Percentiles rank a stretch among this genome's conserved stretches.
phyloP scores from a whole-genome alignment of 2,888 invertebrate genomes.

The Leptinotarsa tumamoca region DNA sequence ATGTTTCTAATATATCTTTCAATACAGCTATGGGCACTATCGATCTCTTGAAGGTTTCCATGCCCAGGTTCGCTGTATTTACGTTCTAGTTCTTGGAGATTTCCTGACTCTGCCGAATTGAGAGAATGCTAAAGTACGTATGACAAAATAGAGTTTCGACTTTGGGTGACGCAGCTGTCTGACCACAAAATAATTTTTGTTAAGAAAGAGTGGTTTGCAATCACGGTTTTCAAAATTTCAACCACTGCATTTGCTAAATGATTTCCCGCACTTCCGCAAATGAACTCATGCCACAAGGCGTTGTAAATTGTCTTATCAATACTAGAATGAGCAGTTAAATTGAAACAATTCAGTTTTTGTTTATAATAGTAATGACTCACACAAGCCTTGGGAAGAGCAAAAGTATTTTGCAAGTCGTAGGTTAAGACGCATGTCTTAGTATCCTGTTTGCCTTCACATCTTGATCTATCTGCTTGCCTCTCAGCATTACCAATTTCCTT shows the following conservation, averaged over 20 bases:
- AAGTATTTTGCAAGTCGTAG: constrained; percentile 33
- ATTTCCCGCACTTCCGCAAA: constrained; percentile 23
- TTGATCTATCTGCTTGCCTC: constrained; percentile 2
- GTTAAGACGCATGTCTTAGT: constrained; percentile 9
- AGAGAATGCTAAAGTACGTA: neutral
- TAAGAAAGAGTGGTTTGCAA: constrained; percentile 10
- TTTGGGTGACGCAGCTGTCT: constrained; percentile 21
- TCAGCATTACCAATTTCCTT: constrained; percentile 15
- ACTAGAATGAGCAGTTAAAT: constrained; percentile 27
- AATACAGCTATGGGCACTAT: neutral
- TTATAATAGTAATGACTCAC: constrained; percentile 21
- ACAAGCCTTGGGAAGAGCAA: constrained; percentile 22
- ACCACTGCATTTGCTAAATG: constrained; percentile 23
- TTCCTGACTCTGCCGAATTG: neutral
- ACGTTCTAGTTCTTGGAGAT: neutral
- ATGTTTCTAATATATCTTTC: neutral
- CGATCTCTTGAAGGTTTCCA: neutral
- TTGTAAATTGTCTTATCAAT: constrained; percentile 26
- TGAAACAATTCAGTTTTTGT: constrained; percentile 26
- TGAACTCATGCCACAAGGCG: constrained; percentile 25
- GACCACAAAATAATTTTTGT: constrained; percentile 23
- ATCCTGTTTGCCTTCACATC: constrained; percentile 2
- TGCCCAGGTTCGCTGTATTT: neutral
- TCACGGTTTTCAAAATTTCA: constrained; percentile 19
- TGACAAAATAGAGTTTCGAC: constrained; percentile 12